Percentiles rank a stretch among this genome's conserved stretches.
Evolutionary conservation across 1,140 invertebrate species (phyloP).

Genomic region (Harpegnathos saltator): DNA sequence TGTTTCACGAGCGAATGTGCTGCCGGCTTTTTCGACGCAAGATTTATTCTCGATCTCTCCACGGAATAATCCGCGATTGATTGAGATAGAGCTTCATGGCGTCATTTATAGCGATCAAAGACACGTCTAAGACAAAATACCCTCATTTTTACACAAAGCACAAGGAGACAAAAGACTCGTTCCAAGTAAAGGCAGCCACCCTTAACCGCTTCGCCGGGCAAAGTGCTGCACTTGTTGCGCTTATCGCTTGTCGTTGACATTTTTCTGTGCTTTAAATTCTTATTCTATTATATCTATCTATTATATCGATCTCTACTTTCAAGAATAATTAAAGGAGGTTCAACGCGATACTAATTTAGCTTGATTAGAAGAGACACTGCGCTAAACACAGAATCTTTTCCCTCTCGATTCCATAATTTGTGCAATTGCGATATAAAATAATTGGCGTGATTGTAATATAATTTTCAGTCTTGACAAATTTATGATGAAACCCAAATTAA

Average conservation of each 20-base stretch:
- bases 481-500: neutral
- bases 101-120: slow-evolving; percentile 35
- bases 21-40: neutral
- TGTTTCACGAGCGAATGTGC: no score
- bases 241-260: slow-evolving; percentile 41
- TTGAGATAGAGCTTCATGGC: neutral
- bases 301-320: slow-evolving; percentile 17
- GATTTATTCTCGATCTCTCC: slow-evolving; percentile 50
- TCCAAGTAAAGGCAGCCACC: slow-evolving; percentile 35
- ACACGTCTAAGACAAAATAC: slow-evolving; percentile 32
- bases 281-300: neutral
- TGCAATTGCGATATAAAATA: neutral
- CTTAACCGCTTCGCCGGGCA: slow-evolving; percentile 48
- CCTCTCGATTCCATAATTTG: neutral
- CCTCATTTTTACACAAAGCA: slow-evolving; percentile 36
- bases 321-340: neutral
- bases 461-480: neutral
- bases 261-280: slow-evolving; percentile 50
- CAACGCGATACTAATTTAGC: neutral
- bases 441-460: neutral
- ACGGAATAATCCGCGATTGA: slow-evolving; percentile 8
- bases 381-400: neutral
- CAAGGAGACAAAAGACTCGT: slow-evolving; percentile 50
- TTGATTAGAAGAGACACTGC: neutral
- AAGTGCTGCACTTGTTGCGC: slow-evolving; percentile 71